phyloP scores from a whole-genome alignment of 1,140 invertebrate species.

The Ylistrum balloti region DNA sequence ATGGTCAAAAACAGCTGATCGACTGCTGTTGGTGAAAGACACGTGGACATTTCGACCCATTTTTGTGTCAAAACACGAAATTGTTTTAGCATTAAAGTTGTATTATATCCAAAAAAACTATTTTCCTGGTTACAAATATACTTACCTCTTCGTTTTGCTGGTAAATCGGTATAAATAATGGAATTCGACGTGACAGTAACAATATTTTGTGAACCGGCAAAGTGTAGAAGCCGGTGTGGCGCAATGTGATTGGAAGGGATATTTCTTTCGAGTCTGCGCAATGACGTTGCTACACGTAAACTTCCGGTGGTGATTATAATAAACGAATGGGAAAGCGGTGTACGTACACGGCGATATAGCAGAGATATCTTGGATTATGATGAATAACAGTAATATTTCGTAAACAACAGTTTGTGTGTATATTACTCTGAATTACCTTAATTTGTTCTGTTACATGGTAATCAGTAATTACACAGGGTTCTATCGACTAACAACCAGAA shows the following conservation, averaged over 20 bases:
- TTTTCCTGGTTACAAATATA: neutral
- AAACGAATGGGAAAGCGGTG: too few relatives aligned
- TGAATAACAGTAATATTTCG: too few relatives aligned
- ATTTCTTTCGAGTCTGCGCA: slow-evolving; percentile 61
- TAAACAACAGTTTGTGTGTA: too few relatives aligned
- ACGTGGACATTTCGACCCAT: too few relatives aligned
- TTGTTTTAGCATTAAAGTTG: too few relatives aligned
- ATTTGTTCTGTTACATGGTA: too few relatives aligned
- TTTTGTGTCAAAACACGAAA: too few relatives aligned
- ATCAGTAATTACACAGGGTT: too few relatives aligned
- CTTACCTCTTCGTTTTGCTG: neutral
- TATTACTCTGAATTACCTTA: too few relatives aligned
- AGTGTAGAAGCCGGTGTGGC: slow-evolving; percentile 61
- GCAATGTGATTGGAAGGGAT: slow-evolving; percentile 69
- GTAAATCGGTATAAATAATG: neutral
- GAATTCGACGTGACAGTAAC: neutral
- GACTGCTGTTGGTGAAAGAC: neutral
- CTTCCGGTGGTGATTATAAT: slow-evolving; percentile 58
- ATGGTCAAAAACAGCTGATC: slow-evolving; percentile 9
- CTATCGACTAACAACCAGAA: too few relatives aligned
- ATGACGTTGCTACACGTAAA: slow-evolving; percentile 64
- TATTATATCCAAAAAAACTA: neutral
- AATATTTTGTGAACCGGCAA: neutral
- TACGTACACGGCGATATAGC: too few relatives aligned
- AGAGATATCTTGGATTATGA: too few relatives aligned